Conservation (phyloP, 1,140 invertebrate species). For the Cydia amplana region DNA sequence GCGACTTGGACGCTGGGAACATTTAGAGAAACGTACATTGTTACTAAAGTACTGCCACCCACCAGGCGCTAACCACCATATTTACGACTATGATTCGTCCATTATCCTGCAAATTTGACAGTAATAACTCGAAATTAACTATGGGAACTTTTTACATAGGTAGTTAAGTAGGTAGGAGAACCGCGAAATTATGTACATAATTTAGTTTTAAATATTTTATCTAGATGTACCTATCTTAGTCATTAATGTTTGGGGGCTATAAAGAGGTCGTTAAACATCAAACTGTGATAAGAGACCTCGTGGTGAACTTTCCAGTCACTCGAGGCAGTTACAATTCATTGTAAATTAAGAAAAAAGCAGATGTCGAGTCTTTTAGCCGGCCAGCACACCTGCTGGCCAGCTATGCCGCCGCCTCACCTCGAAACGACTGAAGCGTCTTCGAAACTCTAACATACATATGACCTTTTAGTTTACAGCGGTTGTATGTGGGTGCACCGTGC, state of each 20-base stretch:
- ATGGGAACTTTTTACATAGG: not conserved
- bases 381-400: slow-evolving; percentile 65
- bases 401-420: slow-evolving; percentile 47
- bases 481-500: slow-evolving; percentile 19
- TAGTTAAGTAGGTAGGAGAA: not conserved
- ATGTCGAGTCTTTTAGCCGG: slow-evolving; percentile 64
- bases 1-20: slow-evolving; percentile 19
- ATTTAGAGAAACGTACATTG: slow-evolving; percentile 19
- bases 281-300: slow-evolving; percentile 41
- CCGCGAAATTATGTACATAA: not conserved
- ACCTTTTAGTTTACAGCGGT: not conserved
- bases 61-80: slow-evolving; percentile 17
- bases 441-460: not conserved
- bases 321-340: slow-evolving; percentile 66
- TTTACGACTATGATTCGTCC: slow-evolving; percentile 15
- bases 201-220: not conserved
- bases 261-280: slow-evolving; percentile 52
- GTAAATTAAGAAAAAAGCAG: slow-evolving; percentile 73
- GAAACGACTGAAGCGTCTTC: not conserved
- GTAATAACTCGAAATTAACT: slow-evolving; percentile 28
- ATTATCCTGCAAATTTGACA: slow-evolving; percentile 29
- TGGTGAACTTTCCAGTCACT: slow-evolving; percentile 52
- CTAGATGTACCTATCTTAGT: not conserved
- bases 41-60: not conserved
- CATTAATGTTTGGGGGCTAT: slow-evolving; percentile 36